A percentile compares a stretch with the other conserved stretches of the same genome.
These are phyloP conservation scores for Antechinus flavipes DNA, from an alignment of 2,113 vertebrate genomes.

Conservation along the genomic window DNA sequence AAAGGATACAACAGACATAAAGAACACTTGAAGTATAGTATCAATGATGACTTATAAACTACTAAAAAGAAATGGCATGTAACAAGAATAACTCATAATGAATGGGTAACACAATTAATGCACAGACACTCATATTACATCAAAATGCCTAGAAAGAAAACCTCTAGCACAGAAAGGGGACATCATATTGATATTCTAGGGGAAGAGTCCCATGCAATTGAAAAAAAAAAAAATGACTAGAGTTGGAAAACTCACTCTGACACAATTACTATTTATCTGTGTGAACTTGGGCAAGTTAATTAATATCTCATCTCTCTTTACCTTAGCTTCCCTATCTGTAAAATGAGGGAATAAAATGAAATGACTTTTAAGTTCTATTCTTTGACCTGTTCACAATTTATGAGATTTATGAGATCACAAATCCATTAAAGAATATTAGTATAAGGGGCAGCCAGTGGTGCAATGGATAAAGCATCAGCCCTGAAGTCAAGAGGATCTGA, in stretches of 20 bases:
- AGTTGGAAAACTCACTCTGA: neutral
- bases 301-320: neutral
- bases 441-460: neutral
- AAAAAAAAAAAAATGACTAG: neutral
- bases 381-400: neutral
- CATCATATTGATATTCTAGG: neutral
- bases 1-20: neutral
- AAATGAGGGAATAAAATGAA: neutral
- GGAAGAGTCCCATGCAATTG: neutral
- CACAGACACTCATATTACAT: neutral
- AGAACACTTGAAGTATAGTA: neutral
- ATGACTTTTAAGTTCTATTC: neutral
- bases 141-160: neutral
- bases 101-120: neutral
- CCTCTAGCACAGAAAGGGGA: neutral
- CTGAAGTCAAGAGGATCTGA: no score
- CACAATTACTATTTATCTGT: neutral
- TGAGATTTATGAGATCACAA: neutral
- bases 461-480: no score
- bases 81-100: neutral
- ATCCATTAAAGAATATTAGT: neutral
- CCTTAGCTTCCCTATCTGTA: neutral
- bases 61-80: neutral
- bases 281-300: neutral
- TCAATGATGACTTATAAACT: neutral